phyloP scores from a whole-genome alignment of 2,797 vertebrate genomes.

The Gobionotothen gibberifrons region DNA sequence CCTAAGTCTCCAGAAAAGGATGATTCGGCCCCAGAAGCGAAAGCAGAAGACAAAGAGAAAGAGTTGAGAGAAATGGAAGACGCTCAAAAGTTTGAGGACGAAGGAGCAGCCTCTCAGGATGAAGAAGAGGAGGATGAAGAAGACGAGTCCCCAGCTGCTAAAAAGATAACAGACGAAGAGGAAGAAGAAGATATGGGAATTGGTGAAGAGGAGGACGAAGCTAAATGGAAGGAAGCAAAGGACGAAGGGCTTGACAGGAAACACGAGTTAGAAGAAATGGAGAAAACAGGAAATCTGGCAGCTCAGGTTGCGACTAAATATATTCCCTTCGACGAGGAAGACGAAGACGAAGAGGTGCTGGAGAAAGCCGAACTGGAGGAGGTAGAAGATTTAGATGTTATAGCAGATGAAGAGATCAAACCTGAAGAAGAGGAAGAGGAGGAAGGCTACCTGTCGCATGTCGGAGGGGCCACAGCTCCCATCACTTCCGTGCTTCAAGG shows the following conservation, averaged over 20 bases:
- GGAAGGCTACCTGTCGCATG: slow-evolving; percentile 78
- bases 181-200: slow-evolving; percentile 81
- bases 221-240: slow-evolving; percentile 80
- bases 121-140: slow-evolving; percentile 82
- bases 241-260: slow-evolving; percentile 80
- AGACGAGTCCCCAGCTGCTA: slow-evolving; percentile 65
- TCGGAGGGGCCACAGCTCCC: slow-evolving; percentile 74
- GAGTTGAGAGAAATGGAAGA: slow-evolving; percentile 67
- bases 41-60: slow-evolving; percentile 61
- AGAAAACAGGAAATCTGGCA: slow-evolving; percentile 76
- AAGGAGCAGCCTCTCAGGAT: slow-evolving; percentile 81
- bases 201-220: slow-evolving; percentile 88
- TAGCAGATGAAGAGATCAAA: slow-evolving; percentile 86
- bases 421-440: slow-evolving; percentile 77
- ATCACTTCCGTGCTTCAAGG: slow-evolving; percentile 79
- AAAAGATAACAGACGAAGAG: slow-evolving; percentile 67
- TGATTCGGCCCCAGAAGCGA: slow-evolving; percentile 38
- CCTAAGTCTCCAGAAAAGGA: slow-evolving; percentile 72
- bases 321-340: slow-evolving; percentile 64
- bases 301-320: slow-evolving; percentile 63
- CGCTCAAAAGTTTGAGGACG: slow-evolving; percentile 81
- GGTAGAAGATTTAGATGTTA: slow-evolving; percentile 87
- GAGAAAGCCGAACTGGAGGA: slow-evolving; percentile 93
- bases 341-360: slow-evolving; percentile 84
- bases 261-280: slow-evolving; percentile 86